These are phyloP conservation scores for Ctena decussata DNA, from an alignment of 2,888 invertebrate species.

Conservation along the genomic window DNA sequence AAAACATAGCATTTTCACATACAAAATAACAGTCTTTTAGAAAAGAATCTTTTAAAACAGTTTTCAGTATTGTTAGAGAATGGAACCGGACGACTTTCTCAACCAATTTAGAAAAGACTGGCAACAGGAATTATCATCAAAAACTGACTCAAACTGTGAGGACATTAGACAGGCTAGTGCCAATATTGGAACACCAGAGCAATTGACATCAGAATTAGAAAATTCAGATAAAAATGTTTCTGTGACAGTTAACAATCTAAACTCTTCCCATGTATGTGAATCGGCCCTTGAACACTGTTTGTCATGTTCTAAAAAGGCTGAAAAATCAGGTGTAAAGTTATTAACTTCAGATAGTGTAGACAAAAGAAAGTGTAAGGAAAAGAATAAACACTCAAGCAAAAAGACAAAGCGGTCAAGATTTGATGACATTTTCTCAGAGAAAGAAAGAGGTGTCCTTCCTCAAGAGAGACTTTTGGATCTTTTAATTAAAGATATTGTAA, in stretches of 20 bases:
- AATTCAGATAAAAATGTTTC: too few species aligned
- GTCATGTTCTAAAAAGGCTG: too few species aligned
- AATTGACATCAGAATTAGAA: too few species aligned
- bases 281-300: too few species aligned
- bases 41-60: too few species aligned
- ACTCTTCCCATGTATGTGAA: too few species aligned
- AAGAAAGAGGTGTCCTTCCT: conserved; percentile 16
- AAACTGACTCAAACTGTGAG: not conserved
- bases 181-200: too few species aligned
- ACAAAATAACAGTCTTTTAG: not conserved
- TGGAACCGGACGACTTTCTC: not conserved
- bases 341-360: not conserved
- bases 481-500: conserved; percentile 80
- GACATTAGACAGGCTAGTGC: not conserved
- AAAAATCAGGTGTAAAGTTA: too few species aligned
- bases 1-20: not conserved
- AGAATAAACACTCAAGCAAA: not conserved
- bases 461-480: conserved; percentile 72
- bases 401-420: not conserved
- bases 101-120: not conserved
- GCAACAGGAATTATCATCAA: not conserved
- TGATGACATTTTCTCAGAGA: conserved; percentile 36
- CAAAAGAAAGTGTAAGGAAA: not conserved
- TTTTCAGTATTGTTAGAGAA: not conserved
- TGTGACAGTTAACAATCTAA: too few species aligned